These are phyloP conservation scores for Corydoras maculifer DNA, from an alignment of 2,113 vertebrate genomes.

Conservation along the genomic window DNA sequence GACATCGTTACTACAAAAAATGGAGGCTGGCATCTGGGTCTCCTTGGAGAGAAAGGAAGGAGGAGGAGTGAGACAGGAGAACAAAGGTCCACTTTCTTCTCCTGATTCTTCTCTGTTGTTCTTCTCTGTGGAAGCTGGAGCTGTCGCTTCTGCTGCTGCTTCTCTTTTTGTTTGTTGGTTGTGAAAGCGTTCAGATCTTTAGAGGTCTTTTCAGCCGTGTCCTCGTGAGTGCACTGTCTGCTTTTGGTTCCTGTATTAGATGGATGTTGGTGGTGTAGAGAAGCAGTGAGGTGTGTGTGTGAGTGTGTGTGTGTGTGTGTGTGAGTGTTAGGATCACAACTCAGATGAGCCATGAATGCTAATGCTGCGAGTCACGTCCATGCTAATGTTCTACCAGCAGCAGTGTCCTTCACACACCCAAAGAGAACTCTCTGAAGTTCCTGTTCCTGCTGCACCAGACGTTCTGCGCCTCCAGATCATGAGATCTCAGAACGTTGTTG, in stretches of 20 bases:
- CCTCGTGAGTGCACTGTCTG: no score
- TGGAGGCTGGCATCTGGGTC: conserved; percentile 87
- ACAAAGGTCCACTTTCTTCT: conserved; percentile 62
- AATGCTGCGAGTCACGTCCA: conserved; percentile 44
- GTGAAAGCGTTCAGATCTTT: neutral
- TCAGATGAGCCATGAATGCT: conserved; percentile 52
- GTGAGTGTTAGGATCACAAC: neutral
- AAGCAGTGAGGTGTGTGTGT: no score
- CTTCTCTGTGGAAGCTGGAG: conserved; percentile 3
- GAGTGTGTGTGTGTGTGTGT: no score
- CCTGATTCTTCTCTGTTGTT: conserved; percentile 31
- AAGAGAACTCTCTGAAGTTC: conserved; percentile 15
- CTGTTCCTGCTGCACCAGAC: neutral
- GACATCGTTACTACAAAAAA: conserved; percentile 89
- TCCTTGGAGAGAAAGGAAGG: conserved; percentile 56
- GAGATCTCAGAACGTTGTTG: neutral
- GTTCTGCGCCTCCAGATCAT: neutral
- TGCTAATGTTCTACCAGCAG: conserved; percentile 58
- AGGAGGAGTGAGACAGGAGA: conserved; percentile 63
- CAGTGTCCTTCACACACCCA: conserved; percentile 41
- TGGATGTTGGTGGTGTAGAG: no score
- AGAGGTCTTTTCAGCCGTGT: no score
- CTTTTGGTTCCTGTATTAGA: no score
- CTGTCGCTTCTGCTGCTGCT: neutral
- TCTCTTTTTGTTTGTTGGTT: neutral